Evolutionary conservation across 1,140 invertebrate genomes (phyloP), one percentile per base, ranked within the genome.

Genomic region (Drosophila ficusphila): DNA sequence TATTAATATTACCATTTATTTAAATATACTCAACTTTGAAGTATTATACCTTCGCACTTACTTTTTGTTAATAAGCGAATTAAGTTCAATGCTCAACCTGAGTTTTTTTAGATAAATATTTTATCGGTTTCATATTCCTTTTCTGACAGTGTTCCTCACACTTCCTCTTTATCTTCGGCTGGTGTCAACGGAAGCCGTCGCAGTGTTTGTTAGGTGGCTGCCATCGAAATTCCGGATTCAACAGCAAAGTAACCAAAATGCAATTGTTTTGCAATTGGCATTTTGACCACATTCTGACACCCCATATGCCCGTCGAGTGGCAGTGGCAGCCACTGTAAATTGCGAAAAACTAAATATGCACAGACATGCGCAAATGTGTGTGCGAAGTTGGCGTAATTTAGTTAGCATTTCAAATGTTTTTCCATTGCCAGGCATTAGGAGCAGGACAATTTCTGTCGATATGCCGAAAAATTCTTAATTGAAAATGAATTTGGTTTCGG

Each of bases 261-360:
- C 83, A 89, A 89, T 89, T 89, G 83, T 89, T 89, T 89, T 89
- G 79, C 83, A 89, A 89, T 88, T 89, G 83, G 79, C 83, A 89
- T 89, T 89, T 89, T 79, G 83, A 89, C 83, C 83, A 89, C 83
- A 89, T 85, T 85, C 83, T 89, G 83, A 89, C 83, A 85, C 85
- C 44, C 49, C 51, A 61, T 49, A 60, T 52, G 79, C 49, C 46
- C 49, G 8, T 54, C 60, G 71, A 52, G 11, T 60, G 58, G 29
- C 54, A 78, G 39, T 74, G 74, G 67, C 79, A 62, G 74, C 56
- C 73, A 62, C 75, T 69, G 81, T 78, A 85, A 83, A 79, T 85
- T 77, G 47, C 61, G 21, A 81, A 86, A 85, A 76, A 86, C 82
- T 85, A 86, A 70, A 85, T 79, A 49, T 52, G 44, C 62, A 41